Base-by-base conservation (phyloP, 2,888 invertebrate genomes). In the Acleris sparsana region DNA sequence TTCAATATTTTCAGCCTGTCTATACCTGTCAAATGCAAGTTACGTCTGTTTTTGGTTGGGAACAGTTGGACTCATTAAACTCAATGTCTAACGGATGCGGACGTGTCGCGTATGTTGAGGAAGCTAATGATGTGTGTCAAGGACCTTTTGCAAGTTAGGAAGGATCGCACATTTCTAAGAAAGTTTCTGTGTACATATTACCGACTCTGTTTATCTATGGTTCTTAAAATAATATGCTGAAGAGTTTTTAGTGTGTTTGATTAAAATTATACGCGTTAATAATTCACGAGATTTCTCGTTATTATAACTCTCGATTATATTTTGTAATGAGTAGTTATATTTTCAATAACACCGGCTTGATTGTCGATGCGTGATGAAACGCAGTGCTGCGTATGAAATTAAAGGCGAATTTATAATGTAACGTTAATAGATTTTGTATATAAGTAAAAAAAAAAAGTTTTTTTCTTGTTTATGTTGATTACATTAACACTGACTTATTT, bases 331-430 rank as follows among this genome's bases (percentile, higher is more conserved):
- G 13, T 18, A 25, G 51, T 55, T 48, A 51, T 56, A 44, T 29
- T 53, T 25, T 39, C 16, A 18, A 57, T 20, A 17, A 29, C 11
- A 53, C 16, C 7, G 25, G 18, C n/a, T 29, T 20, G 29, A 43
- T 52, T 52, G 44, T 61, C 52, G 61, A 56, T 29, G 56, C 65
- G 61, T 52, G 65, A 56, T 56, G 55, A 51, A 60, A 20, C 25
- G 43, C 59, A 44, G 52, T 43, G 33, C 6, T 55, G 43, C 7
- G 43, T 29, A 44, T 55, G 53, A 17, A 55, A 59, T 11, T 13
- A 46, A 46, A 46, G 17, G 9, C 13, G 11, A 9, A 11, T 33
- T 33, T 2, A 33, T 33, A 11, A 33, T 1, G 13, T 39, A 39
- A 39, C 11, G 11, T 39, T 9, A 39, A 39, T 39, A 39, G 13